Base-by-base conservation (phyloP, 1,140 invertebrate species). In the Halictus rubicundus region DNA sequence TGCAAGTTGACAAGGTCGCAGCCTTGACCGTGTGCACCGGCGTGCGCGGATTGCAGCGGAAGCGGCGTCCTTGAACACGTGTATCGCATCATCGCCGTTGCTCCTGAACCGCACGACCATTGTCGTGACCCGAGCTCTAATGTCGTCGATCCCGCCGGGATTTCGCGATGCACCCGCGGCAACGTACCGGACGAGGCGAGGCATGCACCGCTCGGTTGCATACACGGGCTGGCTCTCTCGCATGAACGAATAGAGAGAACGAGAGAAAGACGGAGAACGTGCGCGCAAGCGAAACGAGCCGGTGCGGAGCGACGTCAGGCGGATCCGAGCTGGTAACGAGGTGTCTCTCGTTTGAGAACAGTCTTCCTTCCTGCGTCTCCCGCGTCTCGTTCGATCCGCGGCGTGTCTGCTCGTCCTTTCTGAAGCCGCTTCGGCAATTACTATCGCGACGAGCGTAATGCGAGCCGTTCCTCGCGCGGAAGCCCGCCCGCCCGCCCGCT, bases 51-150 rank as follows among this genome's bases (percentile, higher is more conserved):
- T 65, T 66, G 69, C 49, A 79, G 25, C 71, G 63, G 60, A 79
- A 73, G 60, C 70, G 25, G 27, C 63, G 76, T 72, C 71, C 78
- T 79, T 74, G 78, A 66, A 66, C 71, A 72, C 78, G 70, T 74
- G 78, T 68, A 79, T 63, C 70, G 61, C 71, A 72, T 74, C 63
- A 68, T 79, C 78, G 63, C 7, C 39, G 70, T 27, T 49, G 75
- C 75, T n/a, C 21, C 19, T 78, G 76, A 78, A 78, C 76, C 68
- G 68, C 76, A 78, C 76, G 76, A 72, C 68, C 76, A 64, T 64
- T 72, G 76, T 78, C 76, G 76, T 78, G 76, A 78, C 76, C 78
- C 78, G 70, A 66, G 78, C 78, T 79, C 78, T 74, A 79, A 79
- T 79, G 71, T 79, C 71, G 70, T 61, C 78, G 78, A 74, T 79